A percentile compares a stretch with the other conserved stretches of the same genome.
phyloP scores from a whole-genome alignment of 2,113 vertebrate species.

The Rallus limicola region DNA sequence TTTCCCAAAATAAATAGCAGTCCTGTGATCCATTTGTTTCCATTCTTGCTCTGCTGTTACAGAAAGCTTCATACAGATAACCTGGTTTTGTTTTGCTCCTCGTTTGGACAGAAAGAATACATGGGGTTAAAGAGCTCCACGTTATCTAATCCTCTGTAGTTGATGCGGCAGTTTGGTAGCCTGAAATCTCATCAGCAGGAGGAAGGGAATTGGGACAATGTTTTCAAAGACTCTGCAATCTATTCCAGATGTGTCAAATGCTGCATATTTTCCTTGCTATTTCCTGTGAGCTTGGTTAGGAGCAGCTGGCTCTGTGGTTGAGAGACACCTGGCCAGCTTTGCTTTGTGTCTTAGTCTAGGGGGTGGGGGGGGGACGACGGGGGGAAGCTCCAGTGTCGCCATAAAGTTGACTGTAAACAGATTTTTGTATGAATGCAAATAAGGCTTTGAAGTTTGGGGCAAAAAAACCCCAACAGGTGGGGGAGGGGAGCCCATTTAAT shows the following conservation, averaged over 20 bases:
- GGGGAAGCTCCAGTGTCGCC: not conserved
- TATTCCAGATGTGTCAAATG: conserved; percentile 61
- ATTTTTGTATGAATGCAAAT: conserved; percentile 41
- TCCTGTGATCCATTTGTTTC: not conserved
- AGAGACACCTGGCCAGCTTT: conserved; percentile 56
- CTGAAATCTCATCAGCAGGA: conserved; percentile 67
- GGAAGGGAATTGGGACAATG: conserved; percentile 38
- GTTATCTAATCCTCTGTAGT: conserved; percentile 6
- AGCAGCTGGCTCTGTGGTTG: conserved; percentile 60
- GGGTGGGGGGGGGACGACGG: too few species aligned
- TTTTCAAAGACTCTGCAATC: conserved; percentile 62
- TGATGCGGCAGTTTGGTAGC: conserved; percentile 48
- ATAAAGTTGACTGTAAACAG: conserved; percentile 35
- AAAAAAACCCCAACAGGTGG: not conserved
- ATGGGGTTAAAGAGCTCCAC: conserved; percentile 24
- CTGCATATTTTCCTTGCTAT: conserved; percentile 62
- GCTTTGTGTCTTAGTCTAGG: conserved; percentile 23
- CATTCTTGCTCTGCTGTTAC: not conserved
- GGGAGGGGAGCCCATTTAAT: not conserved
- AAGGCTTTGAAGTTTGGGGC: conserved; percentile 2
- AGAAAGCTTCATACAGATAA: not conserved
- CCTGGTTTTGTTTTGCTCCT: not conserved
- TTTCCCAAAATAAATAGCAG: not conserved
- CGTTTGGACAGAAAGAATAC: not conserved
- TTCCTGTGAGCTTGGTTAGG: conserved; percentile 65